Base-by-base conservation (phyloP, 2,113 vertebrate genomes). In the Malaclemys terrapin region DNA sequence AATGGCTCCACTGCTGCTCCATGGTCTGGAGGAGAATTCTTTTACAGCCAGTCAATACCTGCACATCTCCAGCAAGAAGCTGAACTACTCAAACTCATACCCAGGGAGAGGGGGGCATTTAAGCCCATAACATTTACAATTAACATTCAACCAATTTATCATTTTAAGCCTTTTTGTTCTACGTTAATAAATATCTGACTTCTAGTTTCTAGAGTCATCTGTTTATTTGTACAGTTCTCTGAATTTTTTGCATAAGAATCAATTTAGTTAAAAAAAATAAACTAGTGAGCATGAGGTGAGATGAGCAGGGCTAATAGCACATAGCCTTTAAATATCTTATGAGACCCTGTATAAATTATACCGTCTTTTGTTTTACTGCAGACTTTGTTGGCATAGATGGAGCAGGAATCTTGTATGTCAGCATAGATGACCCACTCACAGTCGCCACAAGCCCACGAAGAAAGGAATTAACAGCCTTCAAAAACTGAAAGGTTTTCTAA, bases 401-500 rank as follows among this genome's bases (percentile, higher is more conserved):
- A 96, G 85, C 72, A 69, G 35, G 65, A 96, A 84, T 59, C 89
- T 90, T 88, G 59, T 89, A 96, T 91, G 75, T 97, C 91, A 97
- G 82, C 82, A 49, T 89, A 89, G 89, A 98, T 80, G 96, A 96
- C 69, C 86, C 78, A 96, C 16, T 72, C 81, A 91, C 19, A 84
- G 95, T 97, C 87, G 90, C 87, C 19, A 3, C 91, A 97, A 95
- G 90, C 97, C 93, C 96, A 96, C 84, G 91, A 97, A 95, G 87
- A 96, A 97, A 94, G 96, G 92, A 97, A 98, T 96, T 94, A 97
- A 85, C 85, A 94, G 65, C 85, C 93, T 91, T 95, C 91, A 69
- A 90, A 98, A 97, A 95, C 95, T 93, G 94, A 97, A 85, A 97
- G 65, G 76, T 96, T 97, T 98, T 97, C 96, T 95, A 95, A 96